phyloP scores from a whole-genome alignment of 2,888 invertebrate genomes.

The Neoaliturus tenellus region DNA sequence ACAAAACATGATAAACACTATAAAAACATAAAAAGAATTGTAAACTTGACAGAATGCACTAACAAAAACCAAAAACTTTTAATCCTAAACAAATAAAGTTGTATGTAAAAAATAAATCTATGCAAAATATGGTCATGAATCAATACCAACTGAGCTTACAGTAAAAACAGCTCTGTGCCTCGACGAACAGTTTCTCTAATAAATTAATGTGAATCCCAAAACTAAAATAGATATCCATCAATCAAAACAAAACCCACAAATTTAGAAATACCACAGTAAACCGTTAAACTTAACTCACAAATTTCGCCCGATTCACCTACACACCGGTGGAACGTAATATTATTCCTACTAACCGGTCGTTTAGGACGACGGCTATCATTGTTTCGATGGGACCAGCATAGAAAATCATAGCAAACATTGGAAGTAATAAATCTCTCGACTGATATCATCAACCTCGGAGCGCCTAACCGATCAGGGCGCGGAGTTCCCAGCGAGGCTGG shows the following conservation, averaged over 20 bases:
- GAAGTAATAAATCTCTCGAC: slow-evolving; percentile 11
- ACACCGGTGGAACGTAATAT: slow-evolving; percentile 2
- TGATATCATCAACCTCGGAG: slow-evolving; percentile 4
- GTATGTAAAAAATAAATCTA: too few species aligned
- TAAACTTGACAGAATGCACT: too few species aligned
- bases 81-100: too few species aligned
- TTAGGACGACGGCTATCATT: slow-evolving; percentile 4
- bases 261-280: background rate
- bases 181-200: too few species aligned
- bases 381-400: slow-evolving; percentile 29
- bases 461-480: background rate
- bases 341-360: background rate
- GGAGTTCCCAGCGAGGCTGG: background rate
- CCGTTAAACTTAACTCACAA: background rate
- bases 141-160: too few species aligned
- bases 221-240: too few species aligned
- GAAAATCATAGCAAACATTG: slow-evolving; percentile 32
- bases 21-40: too few species aligned
- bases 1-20: too few species aligned
- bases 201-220: too few species aligned
- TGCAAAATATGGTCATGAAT: too few species aligned
- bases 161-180: too few species aligned
- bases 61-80: too few species aligned
- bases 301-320: background rate
- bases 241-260: slow-evolving; percentile 1